Percentiles rank a stretch among this genome's conserved stretches.
Evolutionary conservation across 2,113 vertebrate species (phyloP).

Genomic region (Propithecus coquereli): DNA sequence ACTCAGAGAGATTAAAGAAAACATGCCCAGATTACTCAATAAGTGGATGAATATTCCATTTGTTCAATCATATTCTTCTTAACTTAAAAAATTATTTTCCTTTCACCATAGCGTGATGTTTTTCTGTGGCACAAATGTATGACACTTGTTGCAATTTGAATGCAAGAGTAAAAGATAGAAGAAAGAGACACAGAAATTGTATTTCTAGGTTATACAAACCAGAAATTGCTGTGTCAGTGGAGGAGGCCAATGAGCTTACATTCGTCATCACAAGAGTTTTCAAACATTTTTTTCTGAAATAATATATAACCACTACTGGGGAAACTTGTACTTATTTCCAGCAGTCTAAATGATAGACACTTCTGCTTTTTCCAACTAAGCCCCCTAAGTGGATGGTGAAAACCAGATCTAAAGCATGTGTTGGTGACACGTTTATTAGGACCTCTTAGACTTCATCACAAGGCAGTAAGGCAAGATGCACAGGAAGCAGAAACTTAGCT

Average conservation of each 20-base stretch:
- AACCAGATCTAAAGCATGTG: neutral
- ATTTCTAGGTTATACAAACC: neutral
- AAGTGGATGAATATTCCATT: neutral
- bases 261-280: neutral
- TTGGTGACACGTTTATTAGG: neutral
- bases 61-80: neutral
- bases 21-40: neutral
- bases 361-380: neutral
- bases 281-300: neutral
- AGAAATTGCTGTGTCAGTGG: neutral
- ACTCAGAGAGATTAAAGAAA: neutral
- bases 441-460: neutral
- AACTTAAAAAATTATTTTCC: neutral
- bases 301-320: neutral
- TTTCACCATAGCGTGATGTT: neutral
- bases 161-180: neutral
- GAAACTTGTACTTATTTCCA: neutral
- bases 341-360: neutral
- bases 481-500: neutral
- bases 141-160: neutral
- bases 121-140: neutral
- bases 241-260: neutral
- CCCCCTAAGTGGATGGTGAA: neutral
- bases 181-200: neutral
- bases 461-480: neutral